These are phyloP conservation scores for Chamaea fasciata DNA, from an alignment of 2,113 vertebrate species.

Conservation along the genomic window DNA sequence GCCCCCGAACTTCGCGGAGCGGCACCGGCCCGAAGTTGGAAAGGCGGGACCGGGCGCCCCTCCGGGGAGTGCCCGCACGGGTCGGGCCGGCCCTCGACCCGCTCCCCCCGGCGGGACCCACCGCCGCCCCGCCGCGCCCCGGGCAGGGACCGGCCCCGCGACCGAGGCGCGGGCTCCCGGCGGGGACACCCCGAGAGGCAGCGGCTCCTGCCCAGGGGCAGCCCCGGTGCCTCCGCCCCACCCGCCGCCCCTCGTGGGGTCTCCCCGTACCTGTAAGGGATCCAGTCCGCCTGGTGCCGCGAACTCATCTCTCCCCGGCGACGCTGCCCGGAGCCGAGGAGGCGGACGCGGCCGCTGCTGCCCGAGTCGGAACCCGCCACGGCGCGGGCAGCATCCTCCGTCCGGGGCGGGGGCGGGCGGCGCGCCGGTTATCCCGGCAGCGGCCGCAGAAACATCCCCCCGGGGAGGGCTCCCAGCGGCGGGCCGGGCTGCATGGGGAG, in stretches of 20 bases:
- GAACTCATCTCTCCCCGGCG: neutral
- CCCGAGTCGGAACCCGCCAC: neutral
- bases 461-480: neutral
- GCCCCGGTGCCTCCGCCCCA: neutral
- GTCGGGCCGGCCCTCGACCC: no score
- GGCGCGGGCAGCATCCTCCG: neutral
- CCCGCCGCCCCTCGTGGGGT: neutral
- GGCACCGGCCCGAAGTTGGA: no score
- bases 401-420: neutral
- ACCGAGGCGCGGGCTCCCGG: neutral
- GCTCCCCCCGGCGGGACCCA: no score
- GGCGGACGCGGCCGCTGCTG: neutral
- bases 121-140: neutral
- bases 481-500: slow-evolving; percentile 21
- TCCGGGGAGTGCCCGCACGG: no score
- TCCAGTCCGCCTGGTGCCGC: neutral
- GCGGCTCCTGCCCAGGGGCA: neutral
- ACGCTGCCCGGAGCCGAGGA: neutral
- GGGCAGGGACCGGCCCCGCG: neutral
- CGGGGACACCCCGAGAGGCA: neutral
- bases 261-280: neutral
- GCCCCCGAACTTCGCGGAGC: no score
- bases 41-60: no score
- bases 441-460: neutral
- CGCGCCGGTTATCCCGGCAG: neutral